Evolutionary conservation across 1,140 invertebrate genomes (phyloP).

Genomic region (Cyphomyrmex costatus): DNA sequence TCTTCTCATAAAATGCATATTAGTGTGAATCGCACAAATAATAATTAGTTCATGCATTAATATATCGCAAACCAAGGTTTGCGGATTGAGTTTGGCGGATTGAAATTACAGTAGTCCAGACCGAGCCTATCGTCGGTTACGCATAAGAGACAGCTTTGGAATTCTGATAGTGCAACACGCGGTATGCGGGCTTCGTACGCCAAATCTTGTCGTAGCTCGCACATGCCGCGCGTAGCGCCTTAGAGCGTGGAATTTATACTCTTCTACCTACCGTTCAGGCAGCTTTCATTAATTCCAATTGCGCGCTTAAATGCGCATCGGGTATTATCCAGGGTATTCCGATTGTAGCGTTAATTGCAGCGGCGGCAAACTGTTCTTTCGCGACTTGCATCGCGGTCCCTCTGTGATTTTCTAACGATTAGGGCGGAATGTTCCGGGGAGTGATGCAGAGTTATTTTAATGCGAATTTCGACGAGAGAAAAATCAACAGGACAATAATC

Average conservation of each 20-base stretch:
- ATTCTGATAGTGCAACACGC: conserved; percentile 60
- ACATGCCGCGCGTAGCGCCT: conserved; percentile 8
- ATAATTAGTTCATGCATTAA: not conserved
- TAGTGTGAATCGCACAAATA: not conserved
- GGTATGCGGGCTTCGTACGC: conserved; percentile 65
- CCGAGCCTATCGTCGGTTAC: not conserved
- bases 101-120: conserved; percentile 24
- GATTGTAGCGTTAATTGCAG: conserved; percentile 42
- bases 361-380: not conserved
- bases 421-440: not conserved
- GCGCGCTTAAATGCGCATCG: conserved; percentile 16
- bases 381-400: not conserved
- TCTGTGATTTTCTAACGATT: conserved; percentile 47
- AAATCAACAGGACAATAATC: conserved; percentile 17
- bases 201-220: conserved; percentile 44
- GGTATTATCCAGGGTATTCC: not conserved
- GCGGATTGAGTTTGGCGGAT: not conserved
- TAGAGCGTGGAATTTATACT: conserved; percentile 62
- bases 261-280: not conserved
- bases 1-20: not conserved
- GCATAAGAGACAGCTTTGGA: conserved; percentile 34
- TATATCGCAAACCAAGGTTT: not conserved
- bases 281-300: conserved; percentile 50
- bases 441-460: conserved; percentile 17
- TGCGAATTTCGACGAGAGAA: not conserved